These are phyloP conservation scores for Trissolcus brochymenae DNA, from an alignment of 2,888 invertebrate species.

Conservation along the genomic window DNA sequence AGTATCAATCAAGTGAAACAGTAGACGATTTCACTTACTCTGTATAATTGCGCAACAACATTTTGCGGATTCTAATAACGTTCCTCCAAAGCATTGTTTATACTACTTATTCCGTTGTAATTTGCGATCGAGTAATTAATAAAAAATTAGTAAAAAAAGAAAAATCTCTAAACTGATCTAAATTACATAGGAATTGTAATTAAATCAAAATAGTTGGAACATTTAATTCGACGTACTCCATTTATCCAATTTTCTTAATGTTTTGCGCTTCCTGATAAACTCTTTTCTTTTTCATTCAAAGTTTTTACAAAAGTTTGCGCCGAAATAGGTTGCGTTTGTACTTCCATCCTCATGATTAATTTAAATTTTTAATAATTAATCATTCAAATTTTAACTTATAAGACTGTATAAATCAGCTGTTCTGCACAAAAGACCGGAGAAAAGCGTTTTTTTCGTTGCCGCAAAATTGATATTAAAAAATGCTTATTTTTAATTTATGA, in stretches of 20 bases:
- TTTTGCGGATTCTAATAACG: neutral
- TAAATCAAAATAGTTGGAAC: too few relatives aligned
- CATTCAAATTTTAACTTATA: neutral
- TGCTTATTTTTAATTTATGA: neutral
- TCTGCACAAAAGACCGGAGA: neutral
- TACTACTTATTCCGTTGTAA: too few relatives aligned
- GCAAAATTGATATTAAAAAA: neutral
- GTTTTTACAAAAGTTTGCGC: neutral
- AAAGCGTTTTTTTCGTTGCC: neutral
- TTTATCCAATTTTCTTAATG: too few relatives aligned
- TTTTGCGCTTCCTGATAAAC: neutral
- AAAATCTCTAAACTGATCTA: too few relatives aligned
- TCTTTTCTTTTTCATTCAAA: neutral
- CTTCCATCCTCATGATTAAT: too few relatives aligned
- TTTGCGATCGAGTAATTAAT: too few relatives aligned
- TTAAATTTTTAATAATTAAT: too few relatives aligned
- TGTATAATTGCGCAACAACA: neutral
- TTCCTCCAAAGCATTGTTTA: too few relatives aligned
- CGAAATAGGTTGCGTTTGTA: too few relatives aligned
- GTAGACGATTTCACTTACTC: slow-evolving; percentile 9
- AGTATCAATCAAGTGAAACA: neutral
- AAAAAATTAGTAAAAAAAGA: too few relatives aligned
- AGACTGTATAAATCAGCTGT: neutral
- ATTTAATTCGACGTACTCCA: too few relatives aligned
- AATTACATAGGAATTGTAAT: too few relatives aligned